Percentiles rank a stretch among this genome's conserved stretches.
These are phyloP conservation scores for Amblyopsis rosae DNA, from an alignment of 2,113 vertebrate genomes.

Conservation along the genomic window DNA sequence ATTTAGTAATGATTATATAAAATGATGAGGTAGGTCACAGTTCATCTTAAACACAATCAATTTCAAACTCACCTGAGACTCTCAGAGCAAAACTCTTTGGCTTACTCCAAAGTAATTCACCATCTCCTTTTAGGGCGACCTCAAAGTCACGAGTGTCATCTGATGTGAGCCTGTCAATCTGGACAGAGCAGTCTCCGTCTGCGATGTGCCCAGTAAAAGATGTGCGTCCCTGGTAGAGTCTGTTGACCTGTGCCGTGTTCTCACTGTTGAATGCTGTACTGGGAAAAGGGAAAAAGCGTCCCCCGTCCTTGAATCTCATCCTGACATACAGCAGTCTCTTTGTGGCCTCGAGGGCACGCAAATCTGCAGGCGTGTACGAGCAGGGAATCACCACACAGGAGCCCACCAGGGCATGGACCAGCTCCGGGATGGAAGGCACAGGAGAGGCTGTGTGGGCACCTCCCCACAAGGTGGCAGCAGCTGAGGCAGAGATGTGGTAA, in stretches of 20 bases:
- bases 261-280: slow-evolving; percentile 66
- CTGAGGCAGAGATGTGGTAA: slow-evolving; percentile 3
- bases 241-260: slow-evolving; percentile 42
- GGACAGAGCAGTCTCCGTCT: slow-evolving; percentile 77
- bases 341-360: slow-evolving; percentile 15
- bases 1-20: neutral
- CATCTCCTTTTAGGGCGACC: slow-evolving; percentile 59
- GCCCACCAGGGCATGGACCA: slow-evolving; percentile 64
- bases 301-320: slow-evolving; percentile 46
- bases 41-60: neutral
- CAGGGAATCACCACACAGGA: slow-evolving; percentile 80
- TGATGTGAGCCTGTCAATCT: slow-evolving; percentile 53
- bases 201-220: slow-evolving; percentile 56
- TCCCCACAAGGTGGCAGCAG: slow-evolving; percentile 46
- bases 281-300: slow-evolving; percentile 23
- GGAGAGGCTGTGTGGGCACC: slow-evolving; percentile 34
- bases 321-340: slow-evolving; percentile 57
- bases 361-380: slow-evolving; percentile 58
- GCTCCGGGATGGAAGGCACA: slow-evolving; percentile 57
- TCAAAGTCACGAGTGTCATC: slow-evolving; percentile 62
- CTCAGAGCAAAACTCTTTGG: slow-evolving; percentile 46
- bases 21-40: neutral
- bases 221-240: slow-evolving; percentile 60
- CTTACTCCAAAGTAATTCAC: slow-evolving; percentile 56
- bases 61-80: slow-evolving; percentile 58